Evolutionary conservation across 2,113 vertebrate genomes (phyloP), one percentile per base, ranked within the genome.

Genomic region (Pseudorhombus dupliciocellatus): DNA sequence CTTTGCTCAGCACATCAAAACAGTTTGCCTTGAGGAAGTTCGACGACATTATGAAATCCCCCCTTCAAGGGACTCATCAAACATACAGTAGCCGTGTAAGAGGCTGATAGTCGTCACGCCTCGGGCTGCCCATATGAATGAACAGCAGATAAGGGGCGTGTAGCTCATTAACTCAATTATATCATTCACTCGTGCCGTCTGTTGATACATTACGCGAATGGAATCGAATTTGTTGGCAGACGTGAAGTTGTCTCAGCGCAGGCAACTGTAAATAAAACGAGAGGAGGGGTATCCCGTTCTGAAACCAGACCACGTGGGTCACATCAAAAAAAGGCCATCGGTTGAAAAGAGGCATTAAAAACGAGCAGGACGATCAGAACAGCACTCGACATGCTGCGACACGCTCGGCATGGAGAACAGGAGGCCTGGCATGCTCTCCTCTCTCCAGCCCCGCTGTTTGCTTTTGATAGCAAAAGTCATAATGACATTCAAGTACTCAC

Each of bases 91-190:
- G 72, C 42, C 70, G 75, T 86, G 85, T 89, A 73, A 77, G 70
- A 81, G 79, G 70, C 75, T 70, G 86, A 84, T 85, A 81, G 73
- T 53, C 65, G 80, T 83, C 82, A 74, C 25, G 80, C 89, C 77
- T 72, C 48, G 25, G 83, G 90, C 85, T 50, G 75, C 74, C 30
- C 20, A 21, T 78, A 21, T 79, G 67, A 90, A 86, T 73, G 83
- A 90, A 66, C 72, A 52, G 72, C 60, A 85, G 85, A 90, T 88
- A 87, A 89, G 80, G 79, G 78, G 60, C 69, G 31, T 83, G 87
- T 66, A 76, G 81, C 85, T 90, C 83, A 84, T 90, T 90, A 88
- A 67, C 73, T 83, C 84, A 85, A 79, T 89, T 78, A 85, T 58
- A 87, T 72, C 37, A 56, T 75, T 84, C 66, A 64, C 66, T 79